phyloP scores from a whole-genome alignment of 2,113 vertebrate genomes.

The Ranitomeya imitator region DNA sequence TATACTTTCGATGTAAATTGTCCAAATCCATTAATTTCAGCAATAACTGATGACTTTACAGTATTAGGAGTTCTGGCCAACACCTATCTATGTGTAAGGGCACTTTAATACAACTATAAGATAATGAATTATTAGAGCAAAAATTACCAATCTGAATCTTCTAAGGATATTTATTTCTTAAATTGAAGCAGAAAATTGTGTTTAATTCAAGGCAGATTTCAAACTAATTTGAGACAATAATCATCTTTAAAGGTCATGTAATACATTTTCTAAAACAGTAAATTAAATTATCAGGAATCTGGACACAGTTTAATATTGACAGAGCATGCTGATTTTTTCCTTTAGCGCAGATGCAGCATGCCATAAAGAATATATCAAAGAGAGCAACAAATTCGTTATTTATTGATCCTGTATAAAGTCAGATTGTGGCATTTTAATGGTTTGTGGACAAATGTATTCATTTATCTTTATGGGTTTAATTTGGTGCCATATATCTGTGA shows the following conservation, averaged over 20 bases:
- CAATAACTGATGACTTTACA: too few relatives aligned
- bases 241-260: slow-evolving; percentile 26
- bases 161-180: not conserved
- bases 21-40: too few relatives aligned
- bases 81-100: too few relatives aligned
- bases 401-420: not conserved
- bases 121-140: not conserved
- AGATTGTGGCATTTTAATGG: not conserved
- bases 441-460: not conserved
- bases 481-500: not conserved
- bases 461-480: not conserved
- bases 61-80: too few relatives aligned
- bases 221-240: slow-evolving; percentile 24
- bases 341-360: not conserved
- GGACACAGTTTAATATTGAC: not conserved
- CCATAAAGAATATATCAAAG: not conserved
- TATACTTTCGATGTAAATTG: too few relatives aligned
- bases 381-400: not conserved
- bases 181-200: not conserved
- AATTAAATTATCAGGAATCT: slow-evolving; percentile 15
- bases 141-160: too few relatives aligned
- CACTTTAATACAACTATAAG: too few relatives aligned
- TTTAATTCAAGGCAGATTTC: slow-evolving; percentile 20
- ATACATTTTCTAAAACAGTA: slow-evolving; percentile 22
- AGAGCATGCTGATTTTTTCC: not conserved